phyloP scores from a whole-genome alignment of 1,140 invertebrate genomes.

The Tyrophagus putrescentiae region DNA sequence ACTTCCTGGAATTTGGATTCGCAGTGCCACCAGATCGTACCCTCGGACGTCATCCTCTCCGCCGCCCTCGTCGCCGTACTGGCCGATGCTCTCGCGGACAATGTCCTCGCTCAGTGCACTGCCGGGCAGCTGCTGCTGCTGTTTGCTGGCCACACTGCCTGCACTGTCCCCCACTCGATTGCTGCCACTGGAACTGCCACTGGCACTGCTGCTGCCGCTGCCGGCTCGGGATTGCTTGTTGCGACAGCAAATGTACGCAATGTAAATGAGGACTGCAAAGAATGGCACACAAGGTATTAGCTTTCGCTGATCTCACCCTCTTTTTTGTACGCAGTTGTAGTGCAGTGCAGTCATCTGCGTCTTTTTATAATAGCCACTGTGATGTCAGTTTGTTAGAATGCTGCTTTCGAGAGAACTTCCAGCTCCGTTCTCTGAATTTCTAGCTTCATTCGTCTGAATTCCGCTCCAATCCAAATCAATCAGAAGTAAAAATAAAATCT shows the following conservation, averaged over 20 bases:
- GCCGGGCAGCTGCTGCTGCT: too few species aligned
- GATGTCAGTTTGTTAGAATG: too few species aligned
- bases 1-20: constrained; percentile 63
- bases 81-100: constrained; percentile 93
- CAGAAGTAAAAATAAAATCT: too few species aligned
- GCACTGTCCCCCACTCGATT: background rate
- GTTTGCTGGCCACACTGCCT: too few species aligned
- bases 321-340: too few species aligned
- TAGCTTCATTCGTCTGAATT: too few species aligned
- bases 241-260: constrained; percentile 9
- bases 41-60: constrained; percentile 96
- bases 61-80: constrained; percentile 93
- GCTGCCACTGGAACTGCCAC: constrained; percentile 76
- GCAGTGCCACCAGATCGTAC: constrained; percentile 86
- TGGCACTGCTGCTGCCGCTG: constrained; percentile 68
- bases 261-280: constrained; percentile 2
- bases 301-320: background rate
- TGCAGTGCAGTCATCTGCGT: too few species aligned
- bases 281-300: background rate
- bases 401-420: too few species aligned
- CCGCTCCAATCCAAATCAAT: too few species aligned
- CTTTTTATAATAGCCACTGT: too few species aligned
- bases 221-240: constrained; percentile 46
- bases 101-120: constrained; percentile 76
- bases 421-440: too few species aligned